Base-by-base conservation (phyloP, 2,888 invertebrate genomes). In the Leuctra nigra region DNA sequence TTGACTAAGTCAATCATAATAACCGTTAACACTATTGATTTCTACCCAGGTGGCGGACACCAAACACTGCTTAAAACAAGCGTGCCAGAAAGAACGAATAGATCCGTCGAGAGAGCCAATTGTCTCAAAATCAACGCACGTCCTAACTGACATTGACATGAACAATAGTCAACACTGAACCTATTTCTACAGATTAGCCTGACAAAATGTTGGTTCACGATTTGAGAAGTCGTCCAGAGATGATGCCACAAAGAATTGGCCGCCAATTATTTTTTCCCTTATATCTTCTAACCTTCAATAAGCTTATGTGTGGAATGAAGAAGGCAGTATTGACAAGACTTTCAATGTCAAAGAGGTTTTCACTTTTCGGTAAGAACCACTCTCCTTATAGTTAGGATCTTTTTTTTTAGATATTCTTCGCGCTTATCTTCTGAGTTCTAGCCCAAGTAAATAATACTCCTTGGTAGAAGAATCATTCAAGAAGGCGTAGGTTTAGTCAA, bases 221-320 rank as follows among this genome's bases (percentile, higher is more conserved):
- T 44, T 44, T 44, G 22, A 29, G 20, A 33, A 16, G 35, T 50
- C 35, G 33, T 11, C 18, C 13, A 16, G 35, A 48, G 33, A 48
- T 29, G 18, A 50, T 14, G n/a, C 11, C 35, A 16, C 50, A 50
- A 50, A 50, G 50, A 50, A 50, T n/a, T 22, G 23, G 13, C 50
- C 50, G 50, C 50, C 50, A 50, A 50, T 50, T 50, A 50, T 50
- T 50, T 22, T 16, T 29, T 18, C 48, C 18, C 35, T 18, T 50
- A 29, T 35, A 29, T 29, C 11, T 29, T 29, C 11, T 29, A 11
- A 29, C 29, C 29, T 29, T 29, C 29, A 29, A 6, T 11, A 29
- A 11, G 29, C 11, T 29, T 29, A 29, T 29, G 11, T 29, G 11
- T 29, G 29, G 11, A 29, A 11, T 29, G 29, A 7, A 11, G 29